Conservation (phyloP, 2,797 vertebrate genomes). For the Nothura maculosa region DNA sequence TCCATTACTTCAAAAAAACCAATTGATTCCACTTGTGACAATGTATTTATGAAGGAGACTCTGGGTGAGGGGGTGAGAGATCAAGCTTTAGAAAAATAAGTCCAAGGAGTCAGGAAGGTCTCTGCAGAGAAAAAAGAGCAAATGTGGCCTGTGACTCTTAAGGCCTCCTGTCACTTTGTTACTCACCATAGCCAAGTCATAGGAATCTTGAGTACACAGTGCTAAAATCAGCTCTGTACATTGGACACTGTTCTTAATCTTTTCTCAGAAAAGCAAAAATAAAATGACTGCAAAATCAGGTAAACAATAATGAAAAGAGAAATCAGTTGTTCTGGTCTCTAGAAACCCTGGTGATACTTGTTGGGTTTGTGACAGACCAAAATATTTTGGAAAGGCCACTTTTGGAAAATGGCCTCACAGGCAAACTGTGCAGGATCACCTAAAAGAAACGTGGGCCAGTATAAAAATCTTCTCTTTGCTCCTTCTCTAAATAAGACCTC, state of each 20-base stretch:
- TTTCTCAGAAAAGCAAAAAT: background rate
- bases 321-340: background rate
- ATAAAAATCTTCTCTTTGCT: conserved; percentile 1
- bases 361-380: background rate
- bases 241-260: background rate
- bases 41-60: background rate
- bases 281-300: background rate
- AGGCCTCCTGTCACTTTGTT: background rate
- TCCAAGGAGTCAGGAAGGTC: background rate
- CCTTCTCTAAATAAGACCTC: conserved; percentile 4
- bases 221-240: background rate
- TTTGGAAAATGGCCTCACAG: background rate
- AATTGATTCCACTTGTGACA: background rate
- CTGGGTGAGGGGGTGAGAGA: background rate
- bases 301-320: background rate
- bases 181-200: background rate
- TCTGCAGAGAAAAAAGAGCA: background rate
- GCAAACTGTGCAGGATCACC: background rate
- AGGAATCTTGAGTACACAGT: background rate
- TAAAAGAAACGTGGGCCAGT: background rate
- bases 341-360: background rate
- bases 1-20: background rate
- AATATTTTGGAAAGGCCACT: background rate
- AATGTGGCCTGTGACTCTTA: background rate
- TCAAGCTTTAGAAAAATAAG: background rate